Evolutionary conservation across 2,888 invertebrate species (phyloP), one percentile per base, ranked within the genome.

Genomic region (Mechanitis messenoides): DNA sequence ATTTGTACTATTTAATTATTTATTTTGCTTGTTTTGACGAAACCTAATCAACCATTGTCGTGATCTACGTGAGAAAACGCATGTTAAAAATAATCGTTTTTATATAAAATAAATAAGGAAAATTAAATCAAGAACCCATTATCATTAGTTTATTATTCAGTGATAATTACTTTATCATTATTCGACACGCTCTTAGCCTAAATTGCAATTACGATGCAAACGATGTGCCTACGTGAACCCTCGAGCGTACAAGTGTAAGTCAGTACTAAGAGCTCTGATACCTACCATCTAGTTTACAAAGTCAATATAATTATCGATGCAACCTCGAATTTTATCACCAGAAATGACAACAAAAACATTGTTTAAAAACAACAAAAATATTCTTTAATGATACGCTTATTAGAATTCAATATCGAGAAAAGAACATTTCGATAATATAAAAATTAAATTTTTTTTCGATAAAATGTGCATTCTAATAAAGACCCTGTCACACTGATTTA

Each of bases 151-250:
- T 59, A 69, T 73, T 61, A 72, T 65, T 62, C 67, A 71, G 45
- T 62, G 62, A 68, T 68, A 59, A 67, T 69, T 64, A 62, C 69
- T 69, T 69, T 75, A 70, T 69, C 69, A 59, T 55, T 65, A 55
- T 62, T 68, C 62, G 62, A 62, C 57, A 56, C 42, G 65, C 74
- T 75, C 72, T 83, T 83, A 82, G 78, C 85, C 83, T 66, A 77
- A 77, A 80, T 81, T 74, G 76, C 74, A 75, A 73, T 69, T 70
- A 65, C 69, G 63, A 70, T 65, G 64, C 65, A 64, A 56, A 46
- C 60, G 56, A 53, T 12, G 60, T 70, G 80, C 67, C 66, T 84
- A 85, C 85, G 83, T 85, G 84, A 63, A 66, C 46, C 28, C 57
- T 55, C 60, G 65, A 71, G 77, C 81, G 81, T 79, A 66, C 20